phyloP scores from a whole-genome alignment of 2,797 vertebrate genomes.

The Erethizon dorsatum region DNA sequence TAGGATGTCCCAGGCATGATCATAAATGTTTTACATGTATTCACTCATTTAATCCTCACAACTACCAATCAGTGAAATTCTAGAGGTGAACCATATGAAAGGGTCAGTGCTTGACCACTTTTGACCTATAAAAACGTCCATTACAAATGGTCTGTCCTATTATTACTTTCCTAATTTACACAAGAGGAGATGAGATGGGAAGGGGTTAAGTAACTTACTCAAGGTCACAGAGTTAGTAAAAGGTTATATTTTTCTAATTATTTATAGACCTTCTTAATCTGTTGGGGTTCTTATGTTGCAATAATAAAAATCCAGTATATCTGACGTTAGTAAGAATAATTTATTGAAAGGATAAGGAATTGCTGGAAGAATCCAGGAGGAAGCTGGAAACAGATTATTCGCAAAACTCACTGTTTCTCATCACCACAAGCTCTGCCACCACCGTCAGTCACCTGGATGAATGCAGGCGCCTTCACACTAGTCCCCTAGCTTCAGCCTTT shows the following conservation, averaged over 20 bases:
- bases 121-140: background rate
- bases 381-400: background rate
- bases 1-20: background rate
- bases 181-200: constrained; percentile 5
- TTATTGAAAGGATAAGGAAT: background rate
- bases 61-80: background rate
- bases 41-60: constrained; percentile 41
- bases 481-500: background rate
- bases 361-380: background rate
- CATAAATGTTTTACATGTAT: background rate
- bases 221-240: constrained; percentile 52
- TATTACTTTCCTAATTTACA: background rate
- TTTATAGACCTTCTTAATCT: constrained; percentile 13
- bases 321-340: constrained; percentile 42
- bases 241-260: constrained; percentile 63
- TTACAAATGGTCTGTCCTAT: background rate
- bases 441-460: background rate
- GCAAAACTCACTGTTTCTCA: background rate
- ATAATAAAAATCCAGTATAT: constrained; percentile 39
- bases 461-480: background rate
- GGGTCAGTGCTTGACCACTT: background rate
- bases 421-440: background rate
- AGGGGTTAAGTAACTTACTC: constrained; percentile 20
- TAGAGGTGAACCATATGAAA: background rate
- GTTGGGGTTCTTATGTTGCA: background rate